Percentiles rank a stretch among this genome's conserved stretches.
Conservation (phyloP, 2,113 vertebrate species). For the Chionomys nivalis region DNA sequence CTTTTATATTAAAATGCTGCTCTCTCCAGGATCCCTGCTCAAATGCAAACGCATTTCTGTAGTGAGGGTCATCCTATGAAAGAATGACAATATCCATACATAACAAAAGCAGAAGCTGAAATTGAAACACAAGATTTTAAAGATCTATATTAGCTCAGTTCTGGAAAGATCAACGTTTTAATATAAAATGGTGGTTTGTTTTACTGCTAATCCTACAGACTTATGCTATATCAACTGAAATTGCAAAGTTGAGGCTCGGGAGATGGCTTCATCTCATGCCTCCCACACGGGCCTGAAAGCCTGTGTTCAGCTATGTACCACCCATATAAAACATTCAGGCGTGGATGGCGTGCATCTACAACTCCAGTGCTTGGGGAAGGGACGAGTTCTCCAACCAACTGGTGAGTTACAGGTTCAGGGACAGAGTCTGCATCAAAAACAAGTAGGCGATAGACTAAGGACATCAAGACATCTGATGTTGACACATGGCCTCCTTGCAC, state of each 20-base stretch:
- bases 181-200: slow-evolving; percentile 12
- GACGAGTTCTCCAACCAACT: not conserved
- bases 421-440: not conserved
- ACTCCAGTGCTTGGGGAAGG: not conserved
- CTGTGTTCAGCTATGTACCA: not conserved
- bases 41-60: slow-evolving; percentile 12
- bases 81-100: not conserved
- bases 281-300: not conserved
- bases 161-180: slow-evolving; percentile 36
- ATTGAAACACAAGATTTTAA: slow-evolving; percentile 29
- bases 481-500: not conserved
- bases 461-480: not conserved
- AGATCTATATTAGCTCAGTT: not conserved
- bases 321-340: not conserved
- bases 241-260: not conserved
- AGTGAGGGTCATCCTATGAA: slow-evolving; percentile 4
- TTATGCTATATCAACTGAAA: not conserved
- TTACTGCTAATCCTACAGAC: not conserved
- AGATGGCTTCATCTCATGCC: not conserved
- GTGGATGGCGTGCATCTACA: not conserved
- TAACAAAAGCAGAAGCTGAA: slow-evolving; percentile 36
- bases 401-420: not conserved
- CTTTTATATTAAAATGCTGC: not conserved
- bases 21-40: not conserved
- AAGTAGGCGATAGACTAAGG: not conserved